A percentile compares a stretch with the other conserved stretches of the same genome.
Evolutionary conservation across 2,113 vertebrate species (phyloP).

Genomic region (Noturus placidus): DNA sequence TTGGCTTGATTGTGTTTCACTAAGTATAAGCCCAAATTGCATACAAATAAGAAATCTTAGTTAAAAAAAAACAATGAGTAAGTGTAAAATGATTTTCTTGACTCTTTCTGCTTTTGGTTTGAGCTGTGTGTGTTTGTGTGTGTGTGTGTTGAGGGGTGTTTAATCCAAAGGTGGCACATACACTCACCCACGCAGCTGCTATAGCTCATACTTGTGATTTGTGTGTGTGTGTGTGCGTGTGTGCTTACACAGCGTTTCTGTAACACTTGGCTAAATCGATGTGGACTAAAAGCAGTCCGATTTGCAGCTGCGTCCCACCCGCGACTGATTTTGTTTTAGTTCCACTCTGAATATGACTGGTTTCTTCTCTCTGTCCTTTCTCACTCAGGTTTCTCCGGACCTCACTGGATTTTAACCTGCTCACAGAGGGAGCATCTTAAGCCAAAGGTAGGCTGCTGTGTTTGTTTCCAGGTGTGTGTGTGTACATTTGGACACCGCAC

Average conservation of each 20-base stretch:
- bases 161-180: slow-evolving; percentile 7
- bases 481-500: background rate
- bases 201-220: slow-evolving; percentile 14
- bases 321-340: slow-evolving; percentile 11
- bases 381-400: slow-evolving; percentile 16
- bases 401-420: slow-evolving; percentile 17
- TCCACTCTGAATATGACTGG: slow-evolving; percentile 2
- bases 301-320: background rate
- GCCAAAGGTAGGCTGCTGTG: slow-evolving; percentile 41
- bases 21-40: background rate
- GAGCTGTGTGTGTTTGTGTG: background rate
- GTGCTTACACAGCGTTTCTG: slow-evolving; percentile 28
- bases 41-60: background rate
- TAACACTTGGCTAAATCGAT: background rate
- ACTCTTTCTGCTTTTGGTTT: background rate
- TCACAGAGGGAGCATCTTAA: background rate
- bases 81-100: background rate
- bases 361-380: slow-evolving; percentile 18
- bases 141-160: slow-evolving; percentile 7
- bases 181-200: slow-evolving; percentile 11
- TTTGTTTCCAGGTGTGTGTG: background rate
- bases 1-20: background rate
- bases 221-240: slow-evolving; percentile 13
- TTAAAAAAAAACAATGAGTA: background rate
- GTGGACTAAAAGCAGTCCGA: slow-evolving; percentile 12